A percentile compares a stretch with the other conserved stretches of the same genome.
phyloP scores from a whole-genome alignment of 2,797 vertebrate genomes.

The Halcyon chelicuti region DNA sequence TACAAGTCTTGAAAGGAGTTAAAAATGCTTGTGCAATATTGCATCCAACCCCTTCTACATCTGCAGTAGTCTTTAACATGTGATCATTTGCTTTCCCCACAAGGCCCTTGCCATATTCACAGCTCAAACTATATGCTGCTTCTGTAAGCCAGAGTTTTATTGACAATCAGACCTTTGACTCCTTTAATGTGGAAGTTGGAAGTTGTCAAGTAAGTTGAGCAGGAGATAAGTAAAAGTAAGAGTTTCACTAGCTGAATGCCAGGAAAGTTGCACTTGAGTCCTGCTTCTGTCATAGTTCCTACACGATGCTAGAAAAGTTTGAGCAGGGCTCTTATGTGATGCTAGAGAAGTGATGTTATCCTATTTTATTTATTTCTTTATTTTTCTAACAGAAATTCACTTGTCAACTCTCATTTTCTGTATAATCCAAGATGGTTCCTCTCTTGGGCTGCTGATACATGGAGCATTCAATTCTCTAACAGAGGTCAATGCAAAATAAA shows the following conservation, averaged over 20 bases:
- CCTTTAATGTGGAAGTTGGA: not conserved
- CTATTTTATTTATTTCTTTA: not conserved
- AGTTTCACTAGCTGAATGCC: not conserved
- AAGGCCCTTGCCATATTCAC: not conserved
- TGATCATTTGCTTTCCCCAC: not conserved
- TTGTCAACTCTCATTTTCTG: not conserved
- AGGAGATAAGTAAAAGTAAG: not conserved
- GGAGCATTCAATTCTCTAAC: not conserved
- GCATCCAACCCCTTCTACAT: not conserved
- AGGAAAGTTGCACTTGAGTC: not conserved
- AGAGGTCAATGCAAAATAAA: slow-evolving; percentile 32
- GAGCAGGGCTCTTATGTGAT: not conserved
- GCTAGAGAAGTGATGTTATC: not conserved
- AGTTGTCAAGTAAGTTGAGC: not conserved
- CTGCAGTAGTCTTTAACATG: not conserved
- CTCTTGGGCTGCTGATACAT: not conserved
- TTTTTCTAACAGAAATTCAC: not conserved
- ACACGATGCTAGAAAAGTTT: not conserved
- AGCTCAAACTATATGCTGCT: not conserved
- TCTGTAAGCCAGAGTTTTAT: not conserved
- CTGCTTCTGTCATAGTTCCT: not conserved
- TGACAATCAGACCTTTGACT: not conserved
- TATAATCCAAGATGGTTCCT: not conserved
- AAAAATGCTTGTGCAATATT: not conserved
- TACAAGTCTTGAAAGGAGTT: not conserved